A percentile compares a stretch with the other conserved stretches of the same genome.
phyloP scores from a whole-genome alignment of 2,113 vertebrate genomes.

The Notarius lentiginosus region DNA sequence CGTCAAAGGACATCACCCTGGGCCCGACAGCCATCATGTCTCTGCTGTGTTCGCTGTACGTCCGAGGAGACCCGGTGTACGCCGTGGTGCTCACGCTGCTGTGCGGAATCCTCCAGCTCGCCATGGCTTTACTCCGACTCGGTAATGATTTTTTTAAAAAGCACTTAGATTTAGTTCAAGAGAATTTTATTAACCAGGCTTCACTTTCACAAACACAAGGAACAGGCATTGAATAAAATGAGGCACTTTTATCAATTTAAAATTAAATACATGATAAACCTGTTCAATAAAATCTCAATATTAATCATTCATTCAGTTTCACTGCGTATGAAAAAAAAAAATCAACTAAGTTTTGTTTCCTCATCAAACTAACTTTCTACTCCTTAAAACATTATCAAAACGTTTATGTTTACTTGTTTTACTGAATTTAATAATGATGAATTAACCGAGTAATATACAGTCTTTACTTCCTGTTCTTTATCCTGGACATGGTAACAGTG shows the following conservation, averaged over 20 bases:
- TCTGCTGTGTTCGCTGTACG: conserved; percentile 84
- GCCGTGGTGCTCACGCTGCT: conserved; percentile 87
- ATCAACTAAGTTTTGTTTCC: too few relatives aligned
- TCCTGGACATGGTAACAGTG: too few relatives aligned
- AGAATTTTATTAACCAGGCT: background rate
- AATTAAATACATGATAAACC: background rate
- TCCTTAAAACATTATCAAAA: too few relatives aligned
- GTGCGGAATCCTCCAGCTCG: conserved; percentile 83
- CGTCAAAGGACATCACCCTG: conserved; percentile 93
- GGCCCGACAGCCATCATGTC: conserved; percentile 98
- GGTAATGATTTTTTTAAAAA: conserved; percentile 65
- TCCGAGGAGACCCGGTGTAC: conserved; percentile 73
- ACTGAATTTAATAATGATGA: background rate
- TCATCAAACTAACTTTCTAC: too few relatives aligned
- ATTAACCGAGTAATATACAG: background rate
- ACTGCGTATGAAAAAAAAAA: too few relatives aligned
- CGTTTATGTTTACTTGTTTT: too few relatives aligned
- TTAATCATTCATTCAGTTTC: background rate
- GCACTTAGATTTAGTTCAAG: background rate
- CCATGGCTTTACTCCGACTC: conserved; percentile 83
- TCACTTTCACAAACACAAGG: background rate
- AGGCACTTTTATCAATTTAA: too few relatives aligned
- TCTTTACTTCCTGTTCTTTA: background rate
- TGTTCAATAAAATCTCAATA: background rate
- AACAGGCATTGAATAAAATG: background rate